Evolutionary conservation across 2,888 invertebrate species (phyloP).

Genomic region (Eurytoma californica): DNA sequence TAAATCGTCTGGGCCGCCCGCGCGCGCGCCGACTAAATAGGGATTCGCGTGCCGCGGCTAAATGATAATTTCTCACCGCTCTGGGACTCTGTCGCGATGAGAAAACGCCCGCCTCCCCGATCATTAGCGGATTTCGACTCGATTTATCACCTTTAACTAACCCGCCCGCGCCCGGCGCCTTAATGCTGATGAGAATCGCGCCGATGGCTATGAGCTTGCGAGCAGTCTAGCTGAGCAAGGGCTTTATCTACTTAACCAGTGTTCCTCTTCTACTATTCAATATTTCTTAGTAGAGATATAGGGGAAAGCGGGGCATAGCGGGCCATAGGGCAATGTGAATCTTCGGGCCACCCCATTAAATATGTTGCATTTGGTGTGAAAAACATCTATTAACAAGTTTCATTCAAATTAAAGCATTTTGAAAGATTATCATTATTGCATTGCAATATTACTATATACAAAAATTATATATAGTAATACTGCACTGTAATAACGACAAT

Average conservation of each 20-base stretch:
- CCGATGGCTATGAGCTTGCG: not conserved
- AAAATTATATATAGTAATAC: too few relatives aligned
- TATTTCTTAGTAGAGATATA: too few relatives aligned
- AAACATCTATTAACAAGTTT: too few relatives aligned
- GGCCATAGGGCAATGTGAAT: too few relatives aligned
- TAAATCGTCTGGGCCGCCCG: slow-evolving; percentile 62
- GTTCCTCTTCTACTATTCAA: too few relatives aligned
- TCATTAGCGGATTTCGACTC: slow-evolving; percentile 34
- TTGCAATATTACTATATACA: too few relatives aligned
- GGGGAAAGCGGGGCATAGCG: too few relatives aligned
- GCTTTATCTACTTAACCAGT: slow-evolving; percentile 20
- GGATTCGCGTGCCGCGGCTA: slow-evolving; percentile 44
- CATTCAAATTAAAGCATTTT: too few relatives aligned
- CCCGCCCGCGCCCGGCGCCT: not conserved
- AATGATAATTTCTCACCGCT: slow-evolving; percentile 48
- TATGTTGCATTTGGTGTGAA: too few relatives aligned
- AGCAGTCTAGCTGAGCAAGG: not conserved
- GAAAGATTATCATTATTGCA: too few relatives aligned
- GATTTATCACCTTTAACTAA: slow-evolving; percentile 44
- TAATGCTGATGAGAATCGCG: slow-evolving; percentile 31
- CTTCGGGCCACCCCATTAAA: too few relatives aligned
- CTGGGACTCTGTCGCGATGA: slow-evolving; percentile 32
- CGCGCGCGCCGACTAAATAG: slow-evolving; percentile 30
- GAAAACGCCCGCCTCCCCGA: slow-evolving; percentile 38
- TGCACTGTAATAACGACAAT: too few relatives aligned